Evolutionary conservation across 2,797 vertebrate genomes (phyloP).

Genomic region (Molossus molossus): DNA sequence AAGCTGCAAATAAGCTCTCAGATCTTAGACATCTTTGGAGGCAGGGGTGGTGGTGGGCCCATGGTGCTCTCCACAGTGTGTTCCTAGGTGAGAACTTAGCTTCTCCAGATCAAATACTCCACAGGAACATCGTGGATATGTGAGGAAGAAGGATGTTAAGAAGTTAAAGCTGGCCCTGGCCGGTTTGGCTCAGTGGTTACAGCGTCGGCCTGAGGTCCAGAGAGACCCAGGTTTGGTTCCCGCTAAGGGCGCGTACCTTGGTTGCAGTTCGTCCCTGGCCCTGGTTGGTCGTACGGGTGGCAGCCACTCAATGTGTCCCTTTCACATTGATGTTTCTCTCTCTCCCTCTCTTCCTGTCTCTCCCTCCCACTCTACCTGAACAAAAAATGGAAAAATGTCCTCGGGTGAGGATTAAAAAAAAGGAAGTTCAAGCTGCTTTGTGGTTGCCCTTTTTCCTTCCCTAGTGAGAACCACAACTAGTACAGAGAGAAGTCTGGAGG

Average conservation of each 20-base stretch:
- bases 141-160: neutral
- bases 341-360: no score
- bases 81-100: neutral
- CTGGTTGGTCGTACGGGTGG: no score
- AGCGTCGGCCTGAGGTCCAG: no score
- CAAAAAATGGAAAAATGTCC: no score
- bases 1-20: neutral
- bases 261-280: no score
- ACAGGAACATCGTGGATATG: neutral
- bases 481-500: neutral
- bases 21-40: neutral
- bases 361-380: no score
- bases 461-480: neutral
- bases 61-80: neutral
- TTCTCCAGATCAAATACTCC: neutral
- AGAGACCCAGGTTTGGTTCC: no score
- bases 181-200: no score
- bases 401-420: no score
- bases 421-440: neutral
- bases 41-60: neutral
- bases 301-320: no score
- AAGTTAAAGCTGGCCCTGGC: neutral
- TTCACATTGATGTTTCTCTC: no score
- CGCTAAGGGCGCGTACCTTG: no score
- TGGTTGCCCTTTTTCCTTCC: neutral